Conservation (phyloP, 2,888 invertebrate genomes). For the Xestia rhomboidea region DNA sequence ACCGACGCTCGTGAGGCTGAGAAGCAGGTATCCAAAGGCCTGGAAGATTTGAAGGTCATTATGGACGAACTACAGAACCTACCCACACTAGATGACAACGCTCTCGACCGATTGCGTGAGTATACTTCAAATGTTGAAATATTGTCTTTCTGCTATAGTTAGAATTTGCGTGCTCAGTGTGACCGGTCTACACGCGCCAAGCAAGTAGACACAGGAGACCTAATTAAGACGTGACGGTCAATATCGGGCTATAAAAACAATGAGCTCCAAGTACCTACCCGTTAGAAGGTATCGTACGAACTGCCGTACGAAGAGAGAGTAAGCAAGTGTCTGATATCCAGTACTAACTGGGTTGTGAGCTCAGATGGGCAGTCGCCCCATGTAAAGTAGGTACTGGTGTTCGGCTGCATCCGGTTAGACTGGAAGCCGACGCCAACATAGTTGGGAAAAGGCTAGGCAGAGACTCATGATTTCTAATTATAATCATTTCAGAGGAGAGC, state of each 20-base stretch:
- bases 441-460: not conserved
- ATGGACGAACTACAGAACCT: constrained; percentile 94
- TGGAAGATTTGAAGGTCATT: constrained; percentile 94
- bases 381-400: not conserved
- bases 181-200: not conserved
- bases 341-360: not conserved
- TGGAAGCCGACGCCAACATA: not conserved
- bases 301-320: not conserved
- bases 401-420: not conserved
- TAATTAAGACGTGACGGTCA: not conserved
- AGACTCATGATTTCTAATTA: not conserved
- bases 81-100: constrained; percentile 93
- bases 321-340: not conserved
- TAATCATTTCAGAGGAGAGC: constrained; percentile 90
- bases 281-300: not conserved
- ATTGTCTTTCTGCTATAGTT: not conserved
- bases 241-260: not conserved
- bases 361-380: not conserved
- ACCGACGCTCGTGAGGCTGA: constrained; percentile 95
- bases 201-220: not conserved
- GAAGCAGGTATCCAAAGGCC: constrained; percentile 95
- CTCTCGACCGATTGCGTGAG: constrained; percentile 91
- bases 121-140: constrained; percentile 16
- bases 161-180: not conserved
- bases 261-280: not conserved